A percentile compares a stretch with the other conserved stretches of the same genome.
phyloP scores from a whole-genome alignment of 2,888 invertebrate species.

The Xestobium rufovillosum region DNA sequence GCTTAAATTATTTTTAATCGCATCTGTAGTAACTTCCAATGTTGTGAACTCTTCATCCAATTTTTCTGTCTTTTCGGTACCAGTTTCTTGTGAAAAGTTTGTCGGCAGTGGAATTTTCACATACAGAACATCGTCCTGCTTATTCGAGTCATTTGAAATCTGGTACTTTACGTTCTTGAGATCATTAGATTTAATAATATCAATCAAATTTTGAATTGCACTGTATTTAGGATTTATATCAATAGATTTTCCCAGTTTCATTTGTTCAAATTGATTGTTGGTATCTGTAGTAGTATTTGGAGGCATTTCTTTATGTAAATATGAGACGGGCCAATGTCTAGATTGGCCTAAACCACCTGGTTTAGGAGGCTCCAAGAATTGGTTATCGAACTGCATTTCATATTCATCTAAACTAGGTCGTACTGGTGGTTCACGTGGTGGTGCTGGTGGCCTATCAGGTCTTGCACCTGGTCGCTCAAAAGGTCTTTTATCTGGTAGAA shows the following conservation, averaged over 20 bases:
- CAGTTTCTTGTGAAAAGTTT: constrained; percentile 29
- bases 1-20: neutral
- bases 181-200: constrained; percentile 39
- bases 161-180: constrained; percentile 37
- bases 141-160: constrained; percentile 36
- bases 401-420: constrained; percentile 39
- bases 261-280: constrained; percentile 22
- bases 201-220: constrained; percentile 39
- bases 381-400: constrained; percentile 40
- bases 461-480: constrained; percentile 28
- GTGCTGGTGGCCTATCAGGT: constrained; percentile 33
- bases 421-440: constrained; percentile 42
- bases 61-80: constrained; percentile 14
- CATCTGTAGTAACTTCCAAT: neutral
- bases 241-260: constrained; percentile 17
- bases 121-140: constrained; percentile 35
- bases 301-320: constrained; percentile 71
- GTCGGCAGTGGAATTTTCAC: constrained; percentile 39
- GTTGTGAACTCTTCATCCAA: constrained; percentile 5
- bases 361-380: constrained; percentile 44
- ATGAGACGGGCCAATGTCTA: constrained; percentile 69
- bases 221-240: constrained; percentile 27
- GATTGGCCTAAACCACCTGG: constrained; percentile 46
- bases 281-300: constrained; percentile 48
- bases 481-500: constrained; percentile 1